These are phyloP conservation scores for Spongilla lacustris DNA, from an alignment of 37 sponge, comb jelly and placozoan genomes.

Conservation along the genomic window DNA sequence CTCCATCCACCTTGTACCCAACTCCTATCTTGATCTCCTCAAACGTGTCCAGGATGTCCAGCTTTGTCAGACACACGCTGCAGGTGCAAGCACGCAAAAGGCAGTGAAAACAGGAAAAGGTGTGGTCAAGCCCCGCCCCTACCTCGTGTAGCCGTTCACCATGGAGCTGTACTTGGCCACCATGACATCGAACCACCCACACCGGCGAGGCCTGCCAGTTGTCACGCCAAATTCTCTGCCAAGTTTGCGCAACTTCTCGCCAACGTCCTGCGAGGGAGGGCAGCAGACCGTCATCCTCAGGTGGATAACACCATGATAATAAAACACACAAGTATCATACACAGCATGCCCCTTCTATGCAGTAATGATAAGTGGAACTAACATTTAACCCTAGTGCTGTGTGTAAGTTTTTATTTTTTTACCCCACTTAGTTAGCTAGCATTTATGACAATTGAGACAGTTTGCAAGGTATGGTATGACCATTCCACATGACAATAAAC, in stretches of 20 bases:
- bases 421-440: too few species aligned
- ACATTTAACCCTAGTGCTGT: too few species aligned
- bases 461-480: too few species aligned
- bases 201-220: conserved; percentile 93
- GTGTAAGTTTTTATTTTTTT: too few species aligned
- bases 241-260: conserved; percentile 74
- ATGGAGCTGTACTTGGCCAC: conserved; percentile 85
- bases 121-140: background rate
- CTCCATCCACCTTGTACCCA: conserved; percentile 87
- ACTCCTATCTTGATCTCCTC: conserved; percentile 94
- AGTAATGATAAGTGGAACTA: too few species aligned
- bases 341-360: too few species aligned
- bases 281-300: background rate
- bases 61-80: conserved; percentile 90
- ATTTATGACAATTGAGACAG: too few species aligned
- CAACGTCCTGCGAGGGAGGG: conserved; percentile 63
- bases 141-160: conserved; percentile 93
- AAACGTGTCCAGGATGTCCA: conserved; percentile 95
- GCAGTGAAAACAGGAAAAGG: background rate
- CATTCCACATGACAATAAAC: too few species aligned
- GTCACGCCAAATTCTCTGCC: conserved; percentile 96
- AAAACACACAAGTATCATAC: background rate
- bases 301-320: too few species aligned
- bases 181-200: conserved; percentile 98
- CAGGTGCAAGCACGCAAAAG: background rate